Evolutionary conservation across 2,888 invertebrate species (phyloP).

Genomic region (Lasioglossum lativentre): DNA sequence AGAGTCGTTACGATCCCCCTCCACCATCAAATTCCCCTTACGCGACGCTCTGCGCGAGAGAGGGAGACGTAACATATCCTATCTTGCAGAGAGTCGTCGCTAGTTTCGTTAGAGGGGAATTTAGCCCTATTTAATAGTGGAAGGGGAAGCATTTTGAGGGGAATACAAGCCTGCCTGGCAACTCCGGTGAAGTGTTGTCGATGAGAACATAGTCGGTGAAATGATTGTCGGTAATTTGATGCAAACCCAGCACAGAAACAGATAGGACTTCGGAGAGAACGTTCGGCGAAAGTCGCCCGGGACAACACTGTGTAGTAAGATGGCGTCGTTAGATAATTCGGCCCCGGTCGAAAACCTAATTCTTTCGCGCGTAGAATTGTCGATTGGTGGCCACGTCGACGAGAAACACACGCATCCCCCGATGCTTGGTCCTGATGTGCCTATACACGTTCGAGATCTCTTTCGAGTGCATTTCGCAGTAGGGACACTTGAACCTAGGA

Average conservation of each 20-base stretch:
- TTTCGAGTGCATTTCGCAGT: constrained; percentile 60
- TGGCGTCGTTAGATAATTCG: neutral
- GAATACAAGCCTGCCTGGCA: too few relatives aligned
- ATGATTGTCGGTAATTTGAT: too few relatives aligned
- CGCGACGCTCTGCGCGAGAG: too few relatives aligned
- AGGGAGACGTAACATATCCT: too few relatives aligned
- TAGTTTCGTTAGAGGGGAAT: too few relatives aligned
- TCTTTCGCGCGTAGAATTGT: constrained; percentile 47
- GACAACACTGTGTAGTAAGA: neutral
- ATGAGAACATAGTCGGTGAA: too few relatives aligned
- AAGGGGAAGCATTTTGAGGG: too few relatives aligned
- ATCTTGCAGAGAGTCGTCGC: too few relatives aligned
- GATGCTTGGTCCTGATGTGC: constrained; percentile 66
- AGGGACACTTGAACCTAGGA: constrained; percentile 70
- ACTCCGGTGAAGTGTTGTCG: too few relatives aligned
- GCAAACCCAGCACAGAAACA: neutral
- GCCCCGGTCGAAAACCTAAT: neutral
- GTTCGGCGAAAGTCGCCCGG: neutral
- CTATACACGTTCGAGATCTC: constrained; percentile 67
- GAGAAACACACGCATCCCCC: constrained; percentile 44
- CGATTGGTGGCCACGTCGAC: constrained; percentile 49
- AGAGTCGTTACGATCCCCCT: too few relatives aligned
- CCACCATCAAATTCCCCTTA: too few relatives aligned
- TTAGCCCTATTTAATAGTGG: too few relatives aligned
- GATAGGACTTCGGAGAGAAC: neutral